Conservation (phyloP, 2,888 invertebrate species). For the Drosophila birchii region DNA sequence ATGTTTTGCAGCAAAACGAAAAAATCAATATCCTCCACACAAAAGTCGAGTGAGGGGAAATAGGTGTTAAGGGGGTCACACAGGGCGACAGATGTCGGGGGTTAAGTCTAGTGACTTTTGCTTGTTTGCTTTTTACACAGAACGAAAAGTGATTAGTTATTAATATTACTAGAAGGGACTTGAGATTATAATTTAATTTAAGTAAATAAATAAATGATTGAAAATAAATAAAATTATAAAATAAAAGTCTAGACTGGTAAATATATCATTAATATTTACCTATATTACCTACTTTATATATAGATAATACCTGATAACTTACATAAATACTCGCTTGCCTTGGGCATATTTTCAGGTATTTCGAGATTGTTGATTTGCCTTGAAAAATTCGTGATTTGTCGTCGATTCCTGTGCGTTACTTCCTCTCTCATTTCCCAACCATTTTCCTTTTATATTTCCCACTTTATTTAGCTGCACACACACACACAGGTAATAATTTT, state of each 20-base stretch:
- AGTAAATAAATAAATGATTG: neutral
- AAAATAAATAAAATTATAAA: neutral
- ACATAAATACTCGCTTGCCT: constrained; percentile 65
- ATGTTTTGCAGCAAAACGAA: constrained; percentile 27
- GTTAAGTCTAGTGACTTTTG: constrained; percentile 19
- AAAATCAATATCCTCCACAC: constrained; percentile 40
- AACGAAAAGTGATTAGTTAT: neutral
- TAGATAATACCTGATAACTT: constrained; percentile 45
- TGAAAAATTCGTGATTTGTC: constrained; percentile 74
- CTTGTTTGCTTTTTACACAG: constrained; percentile 1
- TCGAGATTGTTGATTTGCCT: constrained; percentile 30
- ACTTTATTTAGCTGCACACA: constrained; percentile 44
- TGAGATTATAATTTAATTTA: neutral
- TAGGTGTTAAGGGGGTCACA: constrained; percentile 19
- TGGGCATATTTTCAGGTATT: constrained; percentile 25
- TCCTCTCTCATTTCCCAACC: neutral
- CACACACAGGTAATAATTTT: constrained; percentile 63
- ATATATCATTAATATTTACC: neutral
- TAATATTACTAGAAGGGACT: neutral
- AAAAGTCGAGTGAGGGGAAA: neutral
- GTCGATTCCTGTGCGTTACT: constrained; percentile 56
- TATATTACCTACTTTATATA: neutral
- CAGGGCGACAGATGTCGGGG: constrained; percentile 46
- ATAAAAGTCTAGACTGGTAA: too few relatives aligned
- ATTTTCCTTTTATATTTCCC: constrained; percentile 2